Base-by-base conservation (phyloP, 2,797 vertebrate species). In the Gallirallus australis region DNA sequence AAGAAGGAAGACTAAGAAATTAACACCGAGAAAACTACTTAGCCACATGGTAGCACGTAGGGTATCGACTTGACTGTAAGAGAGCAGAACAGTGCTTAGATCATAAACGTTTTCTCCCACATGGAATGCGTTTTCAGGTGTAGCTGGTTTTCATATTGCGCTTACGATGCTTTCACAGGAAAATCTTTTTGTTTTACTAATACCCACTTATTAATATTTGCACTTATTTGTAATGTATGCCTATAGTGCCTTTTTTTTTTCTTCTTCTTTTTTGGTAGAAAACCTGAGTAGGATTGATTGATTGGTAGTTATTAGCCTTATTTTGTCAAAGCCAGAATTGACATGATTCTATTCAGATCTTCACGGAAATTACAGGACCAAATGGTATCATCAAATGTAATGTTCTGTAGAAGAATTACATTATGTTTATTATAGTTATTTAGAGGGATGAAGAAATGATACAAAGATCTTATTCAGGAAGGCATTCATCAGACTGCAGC, bases 1-100 rank as follows among this genome's bases (percentile, higher is more conserved):
- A 91, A 83, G 83, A 97, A 75, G 54, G 52, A 89, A 97, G 73
- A 76, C 80, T 91, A 93, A 93, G 75, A 96, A 96, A 84, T 93
- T 96, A 96, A 78, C 45, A 28, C 35, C 33, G 70, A 83, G 88
- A 80, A 97, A 81, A 82, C 45, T 75, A 68, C 70, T 90, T 82
- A 87, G 66, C 63, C 91, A 86, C 85, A 73, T 71, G 57, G 84
- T 66, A 86, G 28, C 52, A 68, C 31, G 28, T 15, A 53, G 65
- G 52, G 18, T 78, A 71, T 63, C 69, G 94, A 94, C 75, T 83
- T 81, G 28, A 64, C 68, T 85, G 52, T 64, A 59, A 93, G 84
- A 92, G 57, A 80, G 76, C 47, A 76, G 11, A 92, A 28, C 12
- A 30, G 4, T 0, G 1, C n/a, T 83, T 64, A 63, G 52, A 91